phyloP scores from a whole-genome alignment of 2,113 vertebrate species.

The Cebus imitator region DNA sequence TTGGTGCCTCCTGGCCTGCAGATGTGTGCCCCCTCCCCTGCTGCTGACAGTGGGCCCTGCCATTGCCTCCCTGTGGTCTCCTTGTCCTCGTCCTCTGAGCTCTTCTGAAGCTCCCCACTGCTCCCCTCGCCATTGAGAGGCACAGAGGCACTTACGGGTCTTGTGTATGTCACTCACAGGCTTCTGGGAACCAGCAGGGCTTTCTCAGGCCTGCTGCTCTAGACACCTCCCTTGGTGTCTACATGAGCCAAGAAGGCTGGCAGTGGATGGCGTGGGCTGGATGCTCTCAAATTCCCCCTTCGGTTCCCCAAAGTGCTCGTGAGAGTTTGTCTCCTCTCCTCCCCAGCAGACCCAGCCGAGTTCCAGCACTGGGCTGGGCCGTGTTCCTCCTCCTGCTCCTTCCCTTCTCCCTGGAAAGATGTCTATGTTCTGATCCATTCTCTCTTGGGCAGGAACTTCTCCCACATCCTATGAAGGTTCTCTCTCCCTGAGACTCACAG shows the following conservation, averaged over 20 bases:
- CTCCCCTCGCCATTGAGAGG: background rate
- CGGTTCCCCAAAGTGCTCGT: background rate
- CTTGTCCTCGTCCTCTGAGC: background rate
- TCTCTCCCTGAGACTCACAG: background rate
- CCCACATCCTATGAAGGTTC: accelerated
- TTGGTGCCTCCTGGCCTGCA: background rate
- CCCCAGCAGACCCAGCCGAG: background rate
- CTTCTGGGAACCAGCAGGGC: background rate
- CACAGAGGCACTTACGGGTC: background rate
- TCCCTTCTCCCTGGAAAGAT: accelerated
- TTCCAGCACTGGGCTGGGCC: background rate
- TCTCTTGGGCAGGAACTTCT: background rate
- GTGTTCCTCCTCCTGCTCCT: background rate
- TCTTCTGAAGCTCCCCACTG: background rate
- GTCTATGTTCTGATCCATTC: accelerated
- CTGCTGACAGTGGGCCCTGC: background rate
- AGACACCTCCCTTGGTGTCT: background rate
- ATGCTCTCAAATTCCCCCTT: background rate
- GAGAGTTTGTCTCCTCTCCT: background rate
- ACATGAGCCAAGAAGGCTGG: background rate
- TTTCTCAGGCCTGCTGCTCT: background rate
- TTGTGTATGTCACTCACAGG: background rate
- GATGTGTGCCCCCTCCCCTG: background rate
- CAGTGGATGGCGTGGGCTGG: accelerated
- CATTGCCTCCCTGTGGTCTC: background rate